Evolutionary conservation across 2,888 invertebrate genomes (phyloP).

Genomic region (Hydroisotoma schaefferi): DNA sequence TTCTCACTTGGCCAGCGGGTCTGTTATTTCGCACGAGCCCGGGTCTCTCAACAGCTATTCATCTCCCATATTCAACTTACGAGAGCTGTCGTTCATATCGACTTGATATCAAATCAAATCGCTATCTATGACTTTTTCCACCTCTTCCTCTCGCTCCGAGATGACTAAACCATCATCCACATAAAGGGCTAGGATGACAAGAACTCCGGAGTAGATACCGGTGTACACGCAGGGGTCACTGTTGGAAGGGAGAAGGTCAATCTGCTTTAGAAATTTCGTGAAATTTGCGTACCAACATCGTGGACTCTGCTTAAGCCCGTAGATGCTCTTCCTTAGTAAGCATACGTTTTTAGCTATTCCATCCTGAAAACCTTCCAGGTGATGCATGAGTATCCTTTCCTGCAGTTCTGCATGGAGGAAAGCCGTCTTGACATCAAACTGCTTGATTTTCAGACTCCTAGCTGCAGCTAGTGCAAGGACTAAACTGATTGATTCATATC

Average conservation of each 20-base stretch:
- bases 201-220: not conserved
- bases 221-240: slow-evolving; percentile 31
- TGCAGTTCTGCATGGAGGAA: slow-evolving; percentile 15
- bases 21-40: no score
- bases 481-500: slow-evolving; percentile 27
- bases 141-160: not conserved
- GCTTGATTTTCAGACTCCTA: not conserved
- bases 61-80: no score
- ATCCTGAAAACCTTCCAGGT: slow-evolving; percentile 8
- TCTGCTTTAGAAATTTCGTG: slow-evolving; percentile 13
- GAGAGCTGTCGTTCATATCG: no score
- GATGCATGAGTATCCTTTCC: slow-evolving; percentile 16
- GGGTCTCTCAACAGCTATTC: no score
- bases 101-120: no score
- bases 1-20: no score
- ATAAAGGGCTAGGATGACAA: slow-evolving; percentile 32
- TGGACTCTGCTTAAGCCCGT: slow-evolving; percentile 46
- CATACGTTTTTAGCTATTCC: slow-evolving; percentile 10
- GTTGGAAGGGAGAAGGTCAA: slow-evolving; percentile 14
- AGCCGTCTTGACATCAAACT: slow-evolving; percentile 25
- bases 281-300: slow-evolving; percentile 41
- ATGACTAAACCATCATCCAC: slow-evolving; percentile 40
- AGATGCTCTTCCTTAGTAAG: slow-evolving; percentile 34
- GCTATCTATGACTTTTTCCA: not conserved
- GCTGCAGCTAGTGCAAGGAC: slow-evolving; percentile 17